Percentiles rank a stretch among this genome's conserved stretches.
These are phyloP conservation scores for Mastomys coucha DNA, from an alignment of 2,113 vertebrate genomes.

Conservation along the genomic window DNA sequence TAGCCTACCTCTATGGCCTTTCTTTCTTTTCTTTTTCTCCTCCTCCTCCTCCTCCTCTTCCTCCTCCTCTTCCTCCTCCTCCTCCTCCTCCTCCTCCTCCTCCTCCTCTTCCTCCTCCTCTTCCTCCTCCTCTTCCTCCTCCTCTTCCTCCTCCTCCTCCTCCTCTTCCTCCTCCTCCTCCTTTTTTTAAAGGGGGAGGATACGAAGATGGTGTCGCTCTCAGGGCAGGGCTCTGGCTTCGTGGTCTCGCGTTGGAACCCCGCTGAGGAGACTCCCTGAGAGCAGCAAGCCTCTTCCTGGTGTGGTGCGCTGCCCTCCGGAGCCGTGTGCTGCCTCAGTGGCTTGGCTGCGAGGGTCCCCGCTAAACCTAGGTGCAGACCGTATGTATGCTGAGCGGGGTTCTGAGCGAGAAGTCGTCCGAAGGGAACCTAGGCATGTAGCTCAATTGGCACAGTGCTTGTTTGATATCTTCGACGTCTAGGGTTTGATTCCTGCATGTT, in stretches of 20 bases:
- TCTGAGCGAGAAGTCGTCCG: not conserved
- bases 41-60: no score
- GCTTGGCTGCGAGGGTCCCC: not conserved
- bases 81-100: no score
- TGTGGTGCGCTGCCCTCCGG: not conserved
- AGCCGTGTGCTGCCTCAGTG: not conserved
- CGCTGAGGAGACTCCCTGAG: not conserved
- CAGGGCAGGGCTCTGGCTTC: not conserved
- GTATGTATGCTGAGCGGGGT: not conserved
- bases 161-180: no score
- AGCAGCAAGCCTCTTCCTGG: not conserved
- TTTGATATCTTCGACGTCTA: not conserved
- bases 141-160: no score
- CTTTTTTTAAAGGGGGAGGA: no score
- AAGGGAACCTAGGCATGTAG: not conserved
- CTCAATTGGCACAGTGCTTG: not conserved
- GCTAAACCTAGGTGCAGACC: not conserved
- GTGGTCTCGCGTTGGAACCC: not conserved
- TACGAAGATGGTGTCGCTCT: not conserved
- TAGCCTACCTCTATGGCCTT: not conserved
- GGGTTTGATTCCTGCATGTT: not conserved
- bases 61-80: no score
- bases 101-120: no score
- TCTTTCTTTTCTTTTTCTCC: no score
- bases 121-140: no score